These are phyloP conservation scores for Ctenodactylus gundi DNA, from an alignment of 2,113 vertebrate species.

Conservation along the genomic window DNA sequence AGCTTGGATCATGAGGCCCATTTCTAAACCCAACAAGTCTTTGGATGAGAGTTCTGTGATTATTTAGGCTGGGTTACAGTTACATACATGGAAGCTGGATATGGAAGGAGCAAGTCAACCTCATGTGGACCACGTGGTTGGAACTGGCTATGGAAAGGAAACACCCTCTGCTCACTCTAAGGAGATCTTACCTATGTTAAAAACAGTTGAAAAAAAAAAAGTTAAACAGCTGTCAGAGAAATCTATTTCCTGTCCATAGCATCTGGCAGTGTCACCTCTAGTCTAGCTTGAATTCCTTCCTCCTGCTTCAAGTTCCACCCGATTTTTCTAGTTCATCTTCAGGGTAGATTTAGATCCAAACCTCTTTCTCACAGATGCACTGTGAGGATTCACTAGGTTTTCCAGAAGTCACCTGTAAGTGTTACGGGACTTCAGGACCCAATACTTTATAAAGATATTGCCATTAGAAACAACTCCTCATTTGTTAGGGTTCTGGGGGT, in stretches of 20 bases:
- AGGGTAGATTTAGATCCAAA: slow-evolving; percentile 58
- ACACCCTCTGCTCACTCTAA: not conserved
- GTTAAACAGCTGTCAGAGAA: not conserved
- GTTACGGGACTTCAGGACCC: slow-evolving; percentile 57
- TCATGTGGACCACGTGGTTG: not conserved
- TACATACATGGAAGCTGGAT: not conserved
- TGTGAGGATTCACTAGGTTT: slow-evolving; percentile 70
- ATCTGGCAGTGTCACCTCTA: slow-evolving; percentile 14
- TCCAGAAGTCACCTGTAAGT: slow-evolving; percentile 68
- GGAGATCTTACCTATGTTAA: not conserved
- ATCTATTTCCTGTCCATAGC: slow-evolving; percentile 20
- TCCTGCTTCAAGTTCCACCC: slow-evolving; percentile 18
- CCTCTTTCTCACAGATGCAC: slow-evolving; percentile 55
- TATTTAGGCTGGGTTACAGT: not conserved
- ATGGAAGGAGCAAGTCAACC: not conserved
- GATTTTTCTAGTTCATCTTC: slow-evolving; percentile 47
- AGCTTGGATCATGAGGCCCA: not conserved
- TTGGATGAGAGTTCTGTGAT: not conserved
- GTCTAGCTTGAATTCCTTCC: slow-evolving; percentile 36
- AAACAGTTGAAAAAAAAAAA: slow-evolving; percentile 40
- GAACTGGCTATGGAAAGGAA: not conserved
- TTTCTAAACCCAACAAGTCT: not conserved
- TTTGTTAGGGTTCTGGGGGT: slow-evolving; percentile 23
- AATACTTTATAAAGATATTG: slow-evolving; percentile 55
- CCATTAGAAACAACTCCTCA: slow-evolving; percentile 29